These are phyloP conservation scores for Cyclopterus lumpus DNA, from an alignment of 2,797 vertebrate genomes.

Conservation along the genomic window DNA sequence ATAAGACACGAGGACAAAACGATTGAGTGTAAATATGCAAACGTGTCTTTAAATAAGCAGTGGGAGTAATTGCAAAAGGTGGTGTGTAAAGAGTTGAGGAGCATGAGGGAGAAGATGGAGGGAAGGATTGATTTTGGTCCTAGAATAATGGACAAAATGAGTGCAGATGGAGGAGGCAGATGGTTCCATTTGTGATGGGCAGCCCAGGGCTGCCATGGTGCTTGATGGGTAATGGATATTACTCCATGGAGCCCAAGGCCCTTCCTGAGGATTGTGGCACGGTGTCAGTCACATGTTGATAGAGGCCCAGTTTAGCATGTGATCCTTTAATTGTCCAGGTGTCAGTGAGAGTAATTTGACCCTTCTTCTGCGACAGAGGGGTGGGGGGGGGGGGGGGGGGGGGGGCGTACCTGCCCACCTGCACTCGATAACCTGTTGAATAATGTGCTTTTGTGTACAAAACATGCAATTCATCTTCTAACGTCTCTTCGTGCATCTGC, in stretches of 20 bases:
- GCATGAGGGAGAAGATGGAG: slow-evolving; percentile 37
- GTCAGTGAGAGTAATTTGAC: slow-evolving; percentile 58
- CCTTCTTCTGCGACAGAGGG: slow-evolving; percentile 16
- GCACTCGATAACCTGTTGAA: slow-evolving; percentile 12
- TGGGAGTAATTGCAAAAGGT: slow-evolving; percentile 29
- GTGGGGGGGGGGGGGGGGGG: neutral
- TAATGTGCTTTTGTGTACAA: neutral
- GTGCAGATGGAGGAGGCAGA: slow-evolving; percentile 87
- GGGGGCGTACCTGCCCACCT: slow-evolving; percentile 9
- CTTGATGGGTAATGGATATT: slow-evolving; percentile 83
- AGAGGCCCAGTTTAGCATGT: slow-evolving; percentile 64
- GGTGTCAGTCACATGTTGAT: slow-evolving; percentile 71
- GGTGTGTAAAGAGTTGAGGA: slow-evolving; percentile 22
- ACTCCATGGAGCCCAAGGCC: slow-evolving; percentile 63
- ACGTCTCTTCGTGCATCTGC: neutral
- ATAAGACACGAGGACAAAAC: slow-evolving; percentile 17
- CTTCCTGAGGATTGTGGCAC: slow-evolving; percentile 70
- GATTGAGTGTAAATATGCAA: slow-evolving; percentile 19
- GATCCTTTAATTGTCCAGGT: slow-evolving; percentile 69
- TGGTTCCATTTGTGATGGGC: slow-evolving; percentile 85
- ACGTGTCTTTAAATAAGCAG: slow-evolving; percentile 29
- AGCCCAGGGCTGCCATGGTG: slow-evolving; percentile 74
- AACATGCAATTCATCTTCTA: neutral
- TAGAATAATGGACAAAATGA: slow-evolving; percentile 81
- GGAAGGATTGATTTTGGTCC: slow-evolving; percentile 68